Percentiles rank a stretch among this genome's conserved stretches.
Evolutionary conservation across 2,888 invertebrate genomes (phyloP).

Genomic region (Microctonus aethiopoides): DNA sequence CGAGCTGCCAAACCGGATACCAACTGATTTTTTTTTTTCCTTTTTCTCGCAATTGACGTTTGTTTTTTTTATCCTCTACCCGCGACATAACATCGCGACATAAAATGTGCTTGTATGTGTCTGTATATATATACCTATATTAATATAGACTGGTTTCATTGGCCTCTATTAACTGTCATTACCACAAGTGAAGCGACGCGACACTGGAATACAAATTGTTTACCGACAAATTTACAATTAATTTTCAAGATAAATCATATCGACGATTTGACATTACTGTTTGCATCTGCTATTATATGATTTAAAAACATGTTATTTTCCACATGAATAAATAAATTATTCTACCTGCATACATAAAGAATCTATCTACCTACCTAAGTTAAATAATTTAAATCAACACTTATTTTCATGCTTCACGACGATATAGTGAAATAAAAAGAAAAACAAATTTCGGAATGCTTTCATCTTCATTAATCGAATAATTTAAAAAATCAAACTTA

Average conservation of each 20-base stretch:
- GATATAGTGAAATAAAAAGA: neutral
- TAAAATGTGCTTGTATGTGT: too few relatives aligned
- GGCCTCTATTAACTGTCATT: constrained; percentile 44
- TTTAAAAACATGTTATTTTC: neutral
- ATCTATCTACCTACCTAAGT: neutral
- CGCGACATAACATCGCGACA: constrained; percentile 41
- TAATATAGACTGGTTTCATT: constrained; percentile 47
- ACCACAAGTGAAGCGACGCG: constrained; percentile 43
- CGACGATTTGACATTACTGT: constrained; percentile 28
- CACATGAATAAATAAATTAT: too few relatives aligned
- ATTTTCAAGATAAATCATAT: constrained; percentile 51
- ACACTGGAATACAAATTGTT: constrained; percentile 49
- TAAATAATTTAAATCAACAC: neutral
- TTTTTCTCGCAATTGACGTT: constrained; percentile 17
- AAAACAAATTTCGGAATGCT: neutral
- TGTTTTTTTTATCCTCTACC: constrained; percentile 17
- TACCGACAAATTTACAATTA: constrained; percentile 48
- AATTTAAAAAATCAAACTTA: neutral
- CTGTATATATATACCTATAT: constrained; percentile 24
- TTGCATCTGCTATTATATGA: constrained; percentile 27
- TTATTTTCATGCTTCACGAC: neutral
- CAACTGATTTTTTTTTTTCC: constrained; percentile 15
- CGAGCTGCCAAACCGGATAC: constrained; percentile 25
- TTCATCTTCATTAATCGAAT: neutral
- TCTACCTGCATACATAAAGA: neutral